Conservation (phyloP, 2,113 vertebrate species). For the Geococcyx californianus region DNA sequence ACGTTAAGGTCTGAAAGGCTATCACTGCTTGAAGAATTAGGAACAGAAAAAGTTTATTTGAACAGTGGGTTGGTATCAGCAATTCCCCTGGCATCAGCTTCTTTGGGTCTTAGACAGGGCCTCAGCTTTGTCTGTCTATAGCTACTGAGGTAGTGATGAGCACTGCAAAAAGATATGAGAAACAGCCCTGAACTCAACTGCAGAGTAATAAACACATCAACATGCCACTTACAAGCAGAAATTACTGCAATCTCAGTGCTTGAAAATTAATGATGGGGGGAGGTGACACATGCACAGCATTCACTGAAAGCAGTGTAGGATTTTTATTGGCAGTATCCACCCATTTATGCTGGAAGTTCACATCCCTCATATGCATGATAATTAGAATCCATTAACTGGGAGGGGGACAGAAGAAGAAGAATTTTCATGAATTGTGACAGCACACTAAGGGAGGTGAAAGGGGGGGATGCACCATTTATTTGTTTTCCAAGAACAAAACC, state of each 20-base stretch:
- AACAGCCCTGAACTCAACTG: background rate
- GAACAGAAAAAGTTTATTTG: background rate
- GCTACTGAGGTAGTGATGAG: background rate
- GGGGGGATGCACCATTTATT: background rate
- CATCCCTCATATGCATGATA: background rate
- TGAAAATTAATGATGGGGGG: background rate
- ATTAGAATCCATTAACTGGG: conserved; percentile 33
- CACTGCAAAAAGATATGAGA: background rate
- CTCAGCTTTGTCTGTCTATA: background rate
- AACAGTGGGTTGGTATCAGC: background rate
- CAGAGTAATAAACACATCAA: background rate
- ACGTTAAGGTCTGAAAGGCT: background rate
- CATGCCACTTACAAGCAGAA: background rate
- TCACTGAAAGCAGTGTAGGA: background rate
- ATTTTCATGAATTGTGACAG: background rate
- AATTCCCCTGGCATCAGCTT: background rate
- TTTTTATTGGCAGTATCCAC: conserved; percentile 16
- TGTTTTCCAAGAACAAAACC: background rate
- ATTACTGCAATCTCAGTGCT: background rate
- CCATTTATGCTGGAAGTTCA: background rate
- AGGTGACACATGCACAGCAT: background rate
- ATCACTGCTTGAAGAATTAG: background rate
- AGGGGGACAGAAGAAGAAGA: background rate
- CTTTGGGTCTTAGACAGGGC: background rate
- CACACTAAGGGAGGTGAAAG: background rate